phyloP scores from a whole-genome alignment of 2,113 vertebrate genomes.

The Malaclemys terrapin region DNA sequence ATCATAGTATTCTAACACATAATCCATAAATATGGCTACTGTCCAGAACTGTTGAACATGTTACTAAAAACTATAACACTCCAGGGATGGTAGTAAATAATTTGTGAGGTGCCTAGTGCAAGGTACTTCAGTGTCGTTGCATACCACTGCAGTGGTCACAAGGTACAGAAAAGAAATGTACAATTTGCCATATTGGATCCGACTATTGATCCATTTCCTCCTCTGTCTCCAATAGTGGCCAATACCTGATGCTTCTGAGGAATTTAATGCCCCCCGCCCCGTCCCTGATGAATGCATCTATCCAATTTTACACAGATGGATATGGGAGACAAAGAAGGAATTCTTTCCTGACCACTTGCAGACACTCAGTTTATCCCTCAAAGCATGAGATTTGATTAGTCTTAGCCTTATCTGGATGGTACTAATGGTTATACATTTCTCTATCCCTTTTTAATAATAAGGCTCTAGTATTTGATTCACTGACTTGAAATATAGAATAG shows the following conservation, averaged over 20 bases:
- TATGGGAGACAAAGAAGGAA: background rate
- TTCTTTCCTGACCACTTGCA: background rate
- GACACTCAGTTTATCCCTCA: slow-evolving; percentile 7
- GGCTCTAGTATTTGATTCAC: background rate
- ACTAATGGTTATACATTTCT: background rate
- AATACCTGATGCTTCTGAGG: background rate
- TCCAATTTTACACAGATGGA: background rate
- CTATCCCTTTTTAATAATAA: slow-evolving; percentile 11
- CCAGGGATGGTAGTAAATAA: slow-evolving; percentile 45
- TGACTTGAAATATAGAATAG: background rate
- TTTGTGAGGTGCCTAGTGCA: slow-evolving; percentile 6
- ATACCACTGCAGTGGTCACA: background rate
- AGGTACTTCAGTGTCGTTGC: background rate
- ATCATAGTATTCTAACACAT: slow-evolving; percentile 23
- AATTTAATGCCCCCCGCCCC: background rate
- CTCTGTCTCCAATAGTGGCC: background rate
- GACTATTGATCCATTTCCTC: slow-evolving; percentile 8
- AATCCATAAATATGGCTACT: slow-evolving; percentile 2
- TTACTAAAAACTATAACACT: slow-evolving; percentile 42
- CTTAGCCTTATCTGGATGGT: background rate
- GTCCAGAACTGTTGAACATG: slow-evolving; percentile 11
- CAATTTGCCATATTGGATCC: background rate
- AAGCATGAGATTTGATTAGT: background rate
- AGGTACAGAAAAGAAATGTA: slow-evolving; percentile 9
- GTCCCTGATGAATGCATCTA: background rate